Base-by-base conservation (phyloP, 2,888 invertebrate genomes). In the Drosophila affinis region DNA sequence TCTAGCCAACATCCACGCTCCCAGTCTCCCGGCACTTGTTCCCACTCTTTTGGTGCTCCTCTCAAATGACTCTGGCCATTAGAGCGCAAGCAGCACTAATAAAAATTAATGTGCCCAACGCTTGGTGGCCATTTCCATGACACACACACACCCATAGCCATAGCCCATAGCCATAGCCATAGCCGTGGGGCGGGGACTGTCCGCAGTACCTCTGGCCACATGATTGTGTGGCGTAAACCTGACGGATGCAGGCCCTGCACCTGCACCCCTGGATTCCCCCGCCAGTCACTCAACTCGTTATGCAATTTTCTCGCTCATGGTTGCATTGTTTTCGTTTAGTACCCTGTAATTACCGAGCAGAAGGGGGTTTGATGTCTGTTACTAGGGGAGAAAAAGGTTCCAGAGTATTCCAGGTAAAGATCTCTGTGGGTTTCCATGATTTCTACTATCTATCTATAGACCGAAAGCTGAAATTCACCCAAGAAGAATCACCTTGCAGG, bases 251-350 rank as follows among this genome's bases (percentile, higher is more conserved):
- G 27, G 56, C 24, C 47, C 29, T 48, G 55, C 39, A 44, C 14
- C 29, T 48, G 21, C 21, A n/a, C n/a, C n/a, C n/a, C n/a, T 21
- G 21, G 21, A 21, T 21, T 21, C 21, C 3, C 12, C 27, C 44
- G 47, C 54, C 63, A 67, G 59, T 68, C 72, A 67, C 44, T 76
- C 62, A 75, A 64, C 71, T 72, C 65, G 88, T 82, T 80, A 80
- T 80, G 83, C 88, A 87, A 87, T 87, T 80, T 78, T 29, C 67
- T 60, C 48, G 58, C 57, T 55, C 44, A 45, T 60, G 44, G 21
- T 58, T 70, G 69, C 70, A 85, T 75, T 78, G 69, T 48, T 48
- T 29, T 29, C 29, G 58, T 54, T 58, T 46, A 7, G n/a, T 39
- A 39, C 39, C n/a, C 39, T 7, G 39, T 39, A 39, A 14, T 39